These are phyloP conservation scores for Cylloceria caligata DNA, from an alignment of 2,888 invertebrate species.

Conservation along the genomic window DNA sequence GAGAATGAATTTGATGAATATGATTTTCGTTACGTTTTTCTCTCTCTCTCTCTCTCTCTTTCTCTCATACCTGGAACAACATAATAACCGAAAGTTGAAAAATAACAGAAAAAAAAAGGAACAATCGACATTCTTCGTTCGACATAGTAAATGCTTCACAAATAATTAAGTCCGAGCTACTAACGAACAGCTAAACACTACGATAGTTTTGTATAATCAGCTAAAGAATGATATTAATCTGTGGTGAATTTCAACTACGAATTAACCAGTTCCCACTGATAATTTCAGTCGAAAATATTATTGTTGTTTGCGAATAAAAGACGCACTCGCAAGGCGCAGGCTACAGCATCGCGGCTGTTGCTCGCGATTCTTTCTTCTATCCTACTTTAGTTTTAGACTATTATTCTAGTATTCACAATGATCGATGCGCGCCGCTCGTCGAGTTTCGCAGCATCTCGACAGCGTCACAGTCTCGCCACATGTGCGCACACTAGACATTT, in stretches of 20 bases:
- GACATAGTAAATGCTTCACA: constrained; percentile 69
- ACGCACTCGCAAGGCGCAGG: not conserved
- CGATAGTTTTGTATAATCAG: constrained; percentile 46
- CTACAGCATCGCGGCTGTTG: constrained; percentile 9
- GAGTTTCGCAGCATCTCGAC: constrained; percentile 24
- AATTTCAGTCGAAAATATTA: constrained; percentile 11
- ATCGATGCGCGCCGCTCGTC: constrained; percentile 40
- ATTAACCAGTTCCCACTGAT: constrained; percentile 2
- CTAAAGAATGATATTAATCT: constrained; percentile 41
- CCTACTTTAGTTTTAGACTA: constrained; percentile 58
- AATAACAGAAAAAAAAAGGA: constrained; percentile 10
- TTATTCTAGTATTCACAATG: constrained; percentile 73
- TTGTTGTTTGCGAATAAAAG: constrained; percentile 28
- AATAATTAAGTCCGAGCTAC: constrained; percentile 57
- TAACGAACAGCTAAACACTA: constrained; percentile 61
- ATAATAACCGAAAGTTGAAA: constrained; percentile 64
- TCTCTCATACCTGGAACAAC: constrained; percentile 68
- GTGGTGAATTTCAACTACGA: constrained; percentile 22
- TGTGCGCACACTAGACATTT: constrained; percentile 11
- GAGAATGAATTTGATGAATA: constrained; percentile 75
- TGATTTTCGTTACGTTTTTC: constrained; percentile 58
- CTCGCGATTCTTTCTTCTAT: constrained; percentile 36
- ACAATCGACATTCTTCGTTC: constrained; percentile 59
- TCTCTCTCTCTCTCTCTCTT: too few species aligned
- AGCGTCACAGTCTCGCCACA: constrained; percentile 40